These are phyloP conservation scores for Copsychus sechellarum DNA, from an alignment of 2,113 vertebrate genomes.

Conservation along the genomic window DNA sequence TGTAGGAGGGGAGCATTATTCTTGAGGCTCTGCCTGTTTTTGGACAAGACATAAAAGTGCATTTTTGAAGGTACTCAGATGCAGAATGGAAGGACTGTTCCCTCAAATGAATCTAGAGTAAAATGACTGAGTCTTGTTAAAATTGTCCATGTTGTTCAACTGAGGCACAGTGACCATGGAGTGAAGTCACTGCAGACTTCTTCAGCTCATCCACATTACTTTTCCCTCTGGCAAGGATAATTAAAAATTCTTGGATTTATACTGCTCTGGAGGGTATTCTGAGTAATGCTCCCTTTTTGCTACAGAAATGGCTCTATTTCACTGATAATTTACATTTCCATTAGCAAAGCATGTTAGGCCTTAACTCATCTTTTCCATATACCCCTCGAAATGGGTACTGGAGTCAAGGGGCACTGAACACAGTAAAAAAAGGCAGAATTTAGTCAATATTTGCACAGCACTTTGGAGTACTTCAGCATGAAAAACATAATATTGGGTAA, in stretches of 20 bases:
- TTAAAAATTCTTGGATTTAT: neutral
- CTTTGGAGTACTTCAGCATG: slow-evolving; percentile 10
- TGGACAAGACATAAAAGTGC: neutral
- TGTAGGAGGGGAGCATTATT: neutral
- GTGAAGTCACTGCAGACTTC: neutral
- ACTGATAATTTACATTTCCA: neutral
- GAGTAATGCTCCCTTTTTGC: neutral
- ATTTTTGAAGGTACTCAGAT: neutral
- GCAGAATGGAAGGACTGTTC: neutral
- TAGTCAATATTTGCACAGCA: slow-evolving; percentile 36
- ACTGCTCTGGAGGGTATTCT: neutral
- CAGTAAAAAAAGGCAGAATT: neutral
- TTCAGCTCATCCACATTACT: neutral
- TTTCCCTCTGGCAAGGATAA: neutral
- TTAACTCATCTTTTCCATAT: neutral
- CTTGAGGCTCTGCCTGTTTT: neutral
- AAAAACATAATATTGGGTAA: slow-evolving; percentile 15
- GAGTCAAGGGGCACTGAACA: neutral
- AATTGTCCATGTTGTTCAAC: neutral
- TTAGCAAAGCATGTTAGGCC: neutral
- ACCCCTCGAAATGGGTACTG: neutral
- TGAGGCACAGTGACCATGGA: neutral
- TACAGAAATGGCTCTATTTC: neutral
- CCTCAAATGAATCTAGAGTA: neutral
- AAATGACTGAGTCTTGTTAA: neutral